Percentiles rank a stretch among this genome's conserved stretches.
Conservation (phyloP, 1,140 invertebrate genomes). For the Myzus persicae region DNA sequence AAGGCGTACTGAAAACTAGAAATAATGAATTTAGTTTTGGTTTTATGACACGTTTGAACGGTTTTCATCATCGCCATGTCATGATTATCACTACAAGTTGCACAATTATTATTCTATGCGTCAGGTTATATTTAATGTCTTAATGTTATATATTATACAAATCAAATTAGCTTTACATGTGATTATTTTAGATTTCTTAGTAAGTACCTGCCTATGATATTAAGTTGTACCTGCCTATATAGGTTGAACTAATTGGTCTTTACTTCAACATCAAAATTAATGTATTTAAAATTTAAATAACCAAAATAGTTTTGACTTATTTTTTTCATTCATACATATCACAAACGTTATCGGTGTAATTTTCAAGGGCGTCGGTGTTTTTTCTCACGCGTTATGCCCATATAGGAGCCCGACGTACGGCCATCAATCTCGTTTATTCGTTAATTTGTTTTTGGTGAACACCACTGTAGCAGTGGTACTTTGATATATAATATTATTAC, state of each 20-base stretch:
- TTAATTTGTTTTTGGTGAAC: slow-evolving; percentile 54
- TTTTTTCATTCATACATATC: background rate
- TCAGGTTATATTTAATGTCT: too few relatives aligned
- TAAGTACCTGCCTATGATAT: background rate
- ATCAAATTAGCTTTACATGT: background rate
- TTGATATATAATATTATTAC: slow-evolving; percentile 16
- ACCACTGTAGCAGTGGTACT: background rate
- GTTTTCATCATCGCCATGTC: background rate
- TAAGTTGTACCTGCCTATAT: background rate
- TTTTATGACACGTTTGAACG: background rate
- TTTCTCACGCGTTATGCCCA: slow-evolving; percentile 5
- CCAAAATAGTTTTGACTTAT: background rate
- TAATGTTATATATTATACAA: background rate
- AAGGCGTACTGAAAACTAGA: too few relatives aligned
- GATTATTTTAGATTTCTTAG: background rate
- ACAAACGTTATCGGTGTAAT: background rate
- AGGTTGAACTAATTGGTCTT: background rate
- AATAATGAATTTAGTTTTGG: background rate
- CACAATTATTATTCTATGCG: too few relatives aligned
- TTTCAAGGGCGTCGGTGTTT: background rate
- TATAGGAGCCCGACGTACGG: background rate
- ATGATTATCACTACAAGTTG: too few relatives aligned
- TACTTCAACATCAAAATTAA: background rate
- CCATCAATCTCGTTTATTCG: slow-evolving; percentile 50
- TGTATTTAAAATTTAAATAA: background rate